Conservation (phyloP, 2,113 vertebrate species). For the Lophura nycthemera region DNA sequence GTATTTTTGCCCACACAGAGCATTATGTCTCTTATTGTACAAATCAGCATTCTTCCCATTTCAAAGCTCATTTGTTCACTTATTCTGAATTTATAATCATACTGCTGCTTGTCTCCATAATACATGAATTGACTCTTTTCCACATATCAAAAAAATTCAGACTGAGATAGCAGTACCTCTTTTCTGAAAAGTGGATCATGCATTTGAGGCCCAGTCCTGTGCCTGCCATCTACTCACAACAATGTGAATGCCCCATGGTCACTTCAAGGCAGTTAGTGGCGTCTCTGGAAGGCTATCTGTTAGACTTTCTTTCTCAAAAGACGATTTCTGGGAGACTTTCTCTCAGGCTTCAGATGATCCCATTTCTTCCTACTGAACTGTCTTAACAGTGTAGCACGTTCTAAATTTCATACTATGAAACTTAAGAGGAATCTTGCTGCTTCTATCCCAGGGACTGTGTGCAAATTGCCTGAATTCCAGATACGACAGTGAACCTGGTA, state of each 20-base stretch:
- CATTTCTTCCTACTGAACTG: neutral
- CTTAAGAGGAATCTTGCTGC: neutral
- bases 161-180: neutral
- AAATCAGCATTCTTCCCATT: neutral
- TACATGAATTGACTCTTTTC: neutral
- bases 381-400: neutral
- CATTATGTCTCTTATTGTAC: fast-evolving
- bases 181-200: neutral
- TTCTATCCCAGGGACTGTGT: neutral
- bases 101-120: neutral
- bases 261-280: neutral
- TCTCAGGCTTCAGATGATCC: neutral
- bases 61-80: neutral
- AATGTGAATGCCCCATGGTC: fast-evolving
- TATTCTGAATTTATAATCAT: neutral
- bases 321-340: neutral
- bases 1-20: neutral
- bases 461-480: neutral
- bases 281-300: neutral
- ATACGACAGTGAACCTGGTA: neutral
- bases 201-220: neutral
- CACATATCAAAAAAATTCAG: neutral
- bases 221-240: neutral
- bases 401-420: neutral
- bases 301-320: neutral